Conservation (phyloP, 2,113 vertebrate species). For the Oreocharis arfaki region DNA sequence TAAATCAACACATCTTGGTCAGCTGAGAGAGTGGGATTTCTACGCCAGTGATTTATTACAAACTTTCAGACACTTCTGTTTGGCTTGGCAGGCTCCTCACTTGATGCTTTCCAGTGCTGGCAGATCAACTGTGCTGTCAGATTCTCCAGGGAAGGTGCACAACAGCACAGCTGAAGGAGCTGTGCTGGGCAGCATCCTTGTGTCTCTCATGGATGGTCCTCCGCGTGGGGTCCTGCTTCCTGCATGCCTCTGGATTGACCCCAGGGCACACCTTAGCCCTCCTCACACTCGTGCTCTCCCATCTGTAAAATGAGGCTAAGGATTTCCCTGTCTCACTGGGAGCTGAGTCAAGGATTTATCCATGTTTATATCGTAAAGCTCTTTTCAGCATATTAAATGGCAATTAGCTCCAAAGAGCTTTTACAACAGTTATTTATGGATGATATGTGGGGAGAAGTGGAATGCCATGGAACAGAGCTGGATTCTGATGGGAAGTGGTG, state of each 20-base stretch:
- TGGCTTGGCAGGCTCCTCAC: slow-evolving; percentile 39
- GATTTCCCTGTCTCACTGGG: not conserved
- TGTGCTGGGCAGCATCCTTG: not conserved
- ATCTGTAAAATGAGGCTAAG: not conserved
- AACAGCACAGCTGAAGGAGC: not conserved
- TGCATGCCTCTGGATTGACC: not conserved
- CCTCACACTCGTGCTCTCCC: not conserved
- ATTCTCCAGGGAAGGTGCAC: not conserved
- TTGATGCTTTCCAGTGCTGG: slow-evolving; percentile 33
- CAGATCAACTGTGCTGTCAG: not conserved
- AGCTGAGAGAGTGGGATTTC: slow-evolving; percentile 14
- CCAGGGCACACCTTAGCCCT: not conserved
- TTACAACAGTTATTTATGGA: not conserved
- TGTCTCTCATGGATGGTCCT: not conserved
- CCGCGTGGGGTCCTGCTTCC: not conserved
- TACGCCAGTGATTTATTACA: not conserved
- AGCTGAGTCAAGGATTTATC: not conserved
- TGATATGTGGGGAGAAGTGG: rapidly evolving
- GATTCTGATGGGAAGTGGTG: not conserved
- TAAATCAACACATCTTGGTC: not conserved
- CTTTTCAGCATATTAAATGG: not conserved
- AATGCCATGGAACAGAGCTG: not conserved
- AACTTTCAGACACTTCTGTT: slow-evolving; percentile 24
- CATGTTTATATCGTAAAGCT: not conserved
- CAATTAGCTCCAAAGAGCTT: not conserved